These are phyloP conservation scores for Melanocharis versteri DNA, from an alignment of 2,113 vertebrate genomes.

Conservation along the genomic window DNA sequence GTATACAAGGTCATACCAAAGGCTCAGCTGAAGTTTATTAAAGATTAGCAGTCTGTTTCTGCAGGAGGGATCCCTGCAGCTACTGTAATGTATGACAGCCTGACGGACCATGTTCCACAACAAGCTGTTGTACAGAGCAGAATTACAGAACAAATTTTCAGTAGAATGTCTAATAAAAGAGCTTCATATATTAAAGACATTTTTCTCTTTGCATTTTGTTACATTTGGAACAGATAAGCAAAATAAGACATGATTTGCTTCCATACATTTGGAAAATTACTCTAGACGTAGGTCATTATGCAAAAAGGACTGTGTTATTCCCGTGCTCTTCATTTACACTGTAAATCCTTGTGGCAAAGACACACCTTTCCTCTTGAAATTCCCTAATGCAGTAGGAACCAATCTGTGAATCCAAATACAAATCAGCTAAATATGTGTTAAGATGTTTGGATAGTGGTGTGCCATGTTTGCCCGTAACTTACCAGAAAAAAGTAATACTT, in stretches of 20 bases:
- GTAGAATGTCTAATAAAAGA: not conserved
- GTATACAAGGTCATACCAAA: slow-evolving; percentile 30
- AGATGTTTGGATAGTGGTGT: not conserved
- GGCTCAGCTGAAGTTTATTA: slow-evolving; percentile 58
- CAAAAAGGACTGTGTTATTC: not conserved
- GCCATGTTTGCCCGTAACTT: not conserved
- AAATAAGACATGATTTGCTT: not conserved
- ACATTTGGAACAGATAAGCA: not conserved
- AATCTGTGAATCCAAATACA: not conserved
- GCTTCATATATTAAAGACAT: not conserved
- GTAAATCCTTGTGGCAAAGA: not conserved
- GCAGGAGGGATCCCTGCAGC: slow-evolving; percentile 23
- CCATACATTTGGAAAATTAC: not conserved
- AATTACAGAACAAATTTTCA: not conserved
- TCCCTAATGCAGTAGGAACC: not conserved
- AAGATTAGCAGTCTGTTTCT: slow-evolving; percentile 51
- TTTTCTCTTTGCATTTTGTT: not conserved
- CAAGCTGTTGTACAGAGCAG: not conserved
- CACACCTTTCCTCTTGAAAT: not conserved
- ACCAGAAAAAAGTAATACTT: not conserved
- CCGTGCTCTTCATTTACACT: not conserved
- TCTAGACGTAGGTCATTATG: not conserved
- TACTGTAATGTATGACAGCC: slow-evolving; percentile 5
- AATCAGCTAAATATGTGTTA: not conserved
- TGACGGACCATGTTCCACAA: not conserved